A percentile compares a stretch with the other conserved stretches of the same genome.
Evolutionary conservation across 2,113 vertebrate genomes (phyloP).

Genomic region (Nothoprocta perdicaria): DNA sequence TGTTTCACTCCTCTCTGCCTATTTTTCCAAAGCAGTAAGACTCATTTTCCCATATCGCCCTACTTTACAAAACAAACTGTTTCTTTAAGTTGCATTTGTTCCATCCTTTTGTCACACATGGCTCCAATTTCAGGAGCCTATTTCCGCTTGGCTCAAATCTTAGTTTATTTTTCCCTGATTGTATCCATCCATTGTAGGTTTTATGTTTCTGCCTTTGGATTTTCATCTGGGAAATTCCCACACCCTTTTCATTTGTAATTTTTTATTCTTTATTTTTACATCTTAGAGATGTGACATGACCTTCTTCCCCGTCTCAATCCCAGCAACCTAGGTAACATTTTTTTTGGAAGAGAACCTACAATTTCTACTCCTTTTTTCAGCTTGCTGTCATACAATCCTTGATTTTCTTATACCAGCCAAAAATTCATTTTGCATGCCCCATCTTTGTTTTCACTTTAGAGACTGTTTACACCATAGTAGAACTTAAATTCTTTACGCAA

Average conservation of each 20-base stretch:
- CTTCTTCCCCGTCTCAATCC: constrained; percentile 2
- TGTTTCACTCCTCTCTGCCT: background rate
- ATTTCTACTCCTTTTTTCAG: background rate
- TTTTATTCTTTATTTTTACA: constrained; percentile 53
- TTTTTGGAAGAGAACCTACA: background rate
- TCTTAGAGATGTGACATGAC: constrained; percentile 50
- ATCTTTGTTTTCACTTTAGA: background rate
- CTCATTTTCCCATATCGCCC: background rate
- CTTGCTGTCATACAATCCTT: background rate
- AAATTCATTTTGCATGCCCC: background rate
- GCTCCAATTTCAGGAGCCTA: constrained; percentile 60
- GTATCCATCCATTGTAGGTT: constrained; percentile 58
- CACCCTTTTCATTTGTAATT: constrained; percentile 31
- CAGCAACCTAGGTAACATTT: constrained; percentile 36
- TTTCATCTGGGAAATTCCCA: constrained; percentile 50
- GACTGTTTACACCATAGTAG: background rate
- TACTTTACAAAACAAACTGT: background rate
- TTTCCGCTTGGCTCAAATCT: constrained; percentile 47
- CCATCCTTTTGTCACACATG: constrained; percentile 53
- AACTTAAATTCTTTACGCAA: background rate
- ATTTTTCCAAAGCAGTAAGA: background rate
- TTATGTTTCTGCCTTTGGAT: constrained; percentile 66
- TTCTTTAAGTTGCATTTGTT: constrained; percentile 36
- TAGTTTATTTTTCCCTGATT: constrained; percentile 68
- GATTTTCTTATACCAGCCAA: constrained; percentile 24